These are phyloP conservation scores for Meleagris gallopavo DNA, from an alignment of 2,113 vertebrate species.

Conservation along the genomic window DNA sequence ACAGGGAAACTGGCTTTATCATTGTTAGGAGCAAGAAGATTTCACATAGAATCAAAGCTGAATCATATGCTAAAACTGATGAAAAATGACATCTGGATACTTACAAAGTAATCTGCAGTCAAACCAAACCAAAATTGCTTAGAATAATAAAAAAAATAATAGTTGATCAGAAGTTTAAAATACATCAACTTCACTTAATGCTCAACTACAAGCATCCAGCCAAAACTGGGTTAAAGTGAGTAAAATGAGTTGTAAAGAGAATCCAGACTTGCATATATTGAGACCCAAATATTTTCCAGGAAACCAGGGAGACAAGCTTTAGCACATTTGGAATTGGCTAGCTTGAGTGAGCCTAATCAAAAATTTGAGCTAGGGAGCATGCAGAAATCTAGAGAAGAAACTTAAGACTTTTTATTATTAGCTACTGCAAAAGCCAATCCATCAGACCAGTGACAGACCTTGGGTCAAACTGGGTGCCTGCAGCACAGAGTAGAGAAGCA, in stretches of 20 bases:
- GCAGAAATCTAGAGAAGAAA: neutral
- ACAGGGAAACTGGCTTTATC: neutral
- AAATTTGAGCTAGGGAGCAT: neutral
- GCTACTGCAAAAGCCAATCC: neutral
- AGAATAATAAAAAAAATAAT: slow-evolving; percentile 7
- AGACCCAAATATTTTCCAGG: slow-evolving; percentile 52
- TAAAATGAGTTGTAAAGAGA: neutral
- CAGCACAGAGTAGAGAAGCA: neutral
- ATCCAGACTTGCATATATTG: neutral
- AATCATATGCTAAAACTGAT: slow-evolving; percentile 4
- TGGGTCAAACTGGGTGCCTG: neutral
- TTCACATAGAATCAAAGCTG: neutral
- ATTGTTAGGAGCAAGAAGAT: neutral
- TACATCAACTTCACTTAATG: neutral
- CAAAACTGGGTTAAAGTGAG: neutral
- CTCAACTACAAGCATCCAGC: neutral
- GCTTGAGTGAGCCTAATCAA: neutral
- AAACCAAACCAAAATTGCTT: slow-evolving; percentile 23
- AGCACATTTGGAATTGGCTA: neutral
- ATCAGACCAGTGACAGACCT: neutral
- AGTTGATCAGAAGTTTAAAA: slow-evolving; percentile 44
- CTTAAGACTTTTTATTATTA: neutral
- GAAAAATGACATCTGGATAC: slow-evolving; percentile 38
- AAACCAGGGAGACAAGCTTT: slow-evolving; percentile 48
- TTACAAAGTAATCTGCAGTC: slow-evolving; percentile 12